Base-by-base conservation (phyloP, 2,797 vertebrate genomes). In the Halcyon leucocephala region DNA sequence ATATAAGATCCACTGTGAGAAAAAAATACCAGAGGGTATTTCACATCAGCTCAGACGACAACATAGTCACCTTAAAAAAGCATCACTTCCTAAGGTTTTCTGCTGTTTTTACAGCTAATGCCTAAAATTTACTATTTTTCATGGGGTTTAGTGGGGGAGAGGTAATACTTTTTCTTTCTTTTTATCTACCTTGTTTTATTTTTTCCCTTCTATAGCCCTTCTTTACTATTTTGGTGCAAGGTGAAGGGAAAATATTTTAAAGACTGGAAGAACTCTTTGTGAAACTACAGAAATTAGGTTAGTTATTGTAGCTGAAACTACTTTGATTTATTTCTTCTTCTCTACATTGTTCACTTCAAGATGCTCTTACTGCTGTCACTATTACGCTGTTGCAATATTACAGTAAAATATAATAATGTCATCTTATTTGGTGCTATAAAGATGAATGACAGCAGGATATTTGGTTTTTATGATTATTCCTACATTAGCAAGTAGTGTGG, bases 281-380 rank as follows among this genome's bases (percentile, higher is more conserved):
- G 84, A 57, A 93, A 93, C 88, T 94, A 48, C 78, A 89, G 83
- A 95, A 95, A 92, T 86, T 58, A 88, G 73, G 83, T 86, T 92
- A 60, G 55, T 58, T 89, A 33, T 70, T 85, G 29, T 83, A 89
- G 41, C 60, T 8, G 60, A 96, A 94, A 82, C 61, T 67, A 29
- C 90, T 97, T 92, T 93, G 62, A 89, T 89, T 37, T 89, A 0
- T 66, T 85, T 42, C 90, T 39, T 79, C 28, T 87, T 77, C 9
- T 39, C n/a, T 49, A 28, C 29, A 21, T 28, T 91, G 37, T 70
- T 91, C 37, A 15, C 12, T 89, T 89, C 18, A 82, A 28, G 74
- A 82, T 87, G 37, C 14, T 66, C 7, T 82, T 66, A n/a, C 55
- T 91, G 48, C 64, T 73, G 54, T 90, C 14, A 25, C 33, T 82